These are phyloP conservation scores for Adoxophyes honmai DNA, from an alignment of 1,140 invertebrate species.

Conservation along the genomic window DNA sequence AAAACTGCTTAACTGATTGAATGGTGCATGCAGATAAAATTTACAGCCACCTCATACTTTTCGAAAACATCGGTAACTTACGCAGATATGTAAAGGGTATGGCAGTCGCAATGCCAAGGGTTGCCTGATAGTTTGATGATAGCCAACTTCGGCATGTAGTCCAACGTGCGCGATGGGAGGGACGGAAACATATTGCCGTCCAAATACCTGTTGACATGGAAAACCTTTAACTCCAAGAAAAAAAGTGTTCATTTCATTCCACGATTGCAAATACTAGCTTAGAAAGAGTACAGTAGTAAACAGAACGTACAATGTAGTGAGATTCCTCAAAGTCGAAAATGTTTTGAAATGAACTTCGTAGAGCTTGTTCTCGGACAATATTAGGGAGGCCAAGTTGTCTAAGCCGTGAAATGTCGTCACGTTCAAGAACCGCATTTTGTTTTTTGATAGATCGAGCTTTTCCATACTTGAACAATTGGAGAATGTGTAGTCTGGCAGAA, in stretches of 20 bases:
- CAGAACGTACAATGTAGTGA: constrained; percentile 73
- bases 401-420: constrained; percentile 60
- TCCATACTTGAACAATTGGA: constrained; percentile 74
- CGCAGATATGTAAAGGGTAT: constrained; percentile 83
- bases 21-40: no score
- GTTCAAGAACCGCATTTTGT: constrained; percentile 76
- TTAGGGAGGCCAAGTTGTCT: constrained; percentile 57
- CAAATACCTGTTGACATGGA: constrained; percentile 79
- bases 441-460: constrained; percentile 79
- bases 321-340: constrained; percentile 65
- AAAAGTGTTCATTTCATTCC: no score
- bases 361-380: constrained; percentile 67
- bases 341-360: constrained; percentile 69
- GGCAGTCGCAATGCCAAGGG: constrained; percentile 92
- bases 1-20: no score
- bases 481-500: constrained; percentile 78
- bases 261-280: no score
- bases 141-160: constrained; percentile 81
- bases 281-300: no score
- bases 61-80: no score
- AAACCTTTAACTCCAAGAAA: no score
- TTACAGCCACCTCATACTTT: no score
- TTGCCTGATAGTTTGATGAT: constrained; percentile 88
- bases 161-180: constrained; percentile 83
- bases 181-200: constrained; percentile 88